A percentile compares a stretch with the other conserved stretches of the same genome.
Conservation (phyloP, 2,888 invertebrate genomes). For the Neoascia interrupta region DNA sequence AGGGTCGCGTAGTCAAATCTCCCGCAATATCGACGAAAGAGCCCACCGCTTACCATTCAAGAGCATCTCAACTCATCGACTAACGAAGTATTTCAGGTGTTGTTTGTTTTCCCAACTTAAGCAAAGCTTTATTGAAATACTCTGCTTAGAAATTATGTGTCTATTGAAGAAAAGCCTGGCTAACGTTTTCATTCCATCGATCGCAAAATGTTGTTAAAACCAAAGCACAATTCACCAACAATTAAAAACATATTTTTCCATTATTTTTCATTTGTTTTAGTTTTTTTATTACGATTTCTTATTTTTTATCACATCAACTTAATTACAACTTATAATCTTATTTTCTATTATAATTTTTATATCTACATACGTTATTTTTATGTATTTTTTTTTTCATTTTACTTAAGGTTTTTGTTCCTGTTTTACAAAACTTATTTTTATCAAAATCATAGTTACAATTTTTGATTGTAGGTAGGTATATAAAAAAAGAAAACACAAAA, state of each 20-base stretch:
- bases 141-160: no score
- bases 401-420: background rate
- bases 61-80: no score
- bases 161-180: no score
- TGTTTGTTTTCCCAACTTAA: no score
- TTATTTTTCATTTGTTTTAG: conserved; percentile 23
- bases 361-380: conserved; percentile 44
- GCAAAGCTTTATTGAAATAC: no score
- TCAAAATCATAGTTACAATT: conserved; percentile 40
- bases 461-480: conserved; percentile 13
- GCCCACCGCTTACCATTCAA: no score
- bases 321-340: conserved; percentile 65
- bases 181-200: no score
- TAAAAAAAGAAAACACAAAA: conserved; percentile 16
- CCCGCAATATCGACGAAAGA: no score
- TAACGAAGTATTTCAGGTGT: no score
- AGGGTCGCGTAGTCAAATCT: no score
- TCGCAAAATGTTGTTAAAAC: no score
- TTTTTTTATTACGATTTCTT: conserved; percentile 65
- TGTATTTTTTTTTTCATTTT: conserved; percentile 14
- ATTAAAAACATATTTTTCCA: conserved; percentile 1
- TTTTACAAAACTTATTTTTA: conserved; percentile 60
- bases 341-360: conserved; percentile 48
- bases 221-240: no score
- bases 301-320: conserved; percentile 69